A percentile compares a stretch with the other conserved stretches of the same genome.
phyloP scores from a whole-genome alignment of 1,140 invertebrate species.

The Tenebrio molitor region DNA sequence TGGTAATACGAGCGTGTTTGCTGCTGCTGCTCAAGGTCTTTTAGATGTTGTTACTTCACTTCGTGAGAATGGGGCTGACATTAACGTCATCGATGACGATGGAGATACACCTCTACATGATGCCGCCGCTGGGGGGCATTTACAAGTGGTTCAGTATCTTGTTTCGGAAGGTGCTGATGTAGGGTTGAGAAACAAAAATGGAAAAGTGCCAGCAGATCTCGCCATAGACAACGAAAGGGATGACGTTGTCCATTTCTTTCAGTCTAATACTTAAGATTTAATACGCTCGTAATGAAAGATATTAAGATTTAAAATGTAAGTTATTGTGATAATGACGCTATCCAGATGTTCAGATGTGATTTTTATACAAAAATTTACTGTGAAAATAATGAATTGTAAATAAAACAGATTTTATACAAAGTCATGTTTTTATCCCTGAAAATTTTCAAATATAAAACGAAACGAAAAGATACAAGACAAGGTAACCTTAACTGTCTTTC shows the following conservation, averaged over 20 bases:
- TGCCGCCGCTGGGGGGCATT: conserved; percentile 40
- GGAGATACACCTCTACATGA: conserved; percentile 44
- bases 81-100: conserved; percentile 31
- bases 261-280: too few relatives aligned
- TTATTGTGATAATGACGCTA: too few relatives aligned
- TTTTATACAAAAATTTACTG: too few relatives aligned
- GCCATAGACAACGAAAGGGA: conserved; percentile 35
- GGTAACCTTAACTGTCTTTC: too few relatives aligned
- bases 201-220: conserved; percentile 41
- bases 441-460: too few relatives aligned
- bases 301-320: too few relatives aligned
- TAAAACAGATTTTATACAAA: too few relatives aligned
- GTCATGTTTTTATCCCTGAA: too few relatives aligned
- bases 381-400: too few relatives aligned
- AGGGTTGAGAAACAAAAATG: conserved; percentile 45
- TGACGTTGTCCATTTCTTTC: conserved; percentile 49
- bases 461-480: too few relatives aligned
- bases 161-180: conserved; percentile 42
- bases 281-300: too few relatives aligned
- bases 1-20: background rate
- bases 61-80: conserved; percentile 28
- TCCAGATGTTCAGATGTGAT: too few relatives aligned
- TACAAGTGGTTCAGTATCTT: conserved; percentile 45
- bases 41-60: conserved; percentile 45
- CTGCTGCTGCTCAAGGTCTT: conserved; percentile 33